Evolutionary conservation across 1,140 invertebrate species (phyloP).

Genomic region (Papilio machaon): DNA sequence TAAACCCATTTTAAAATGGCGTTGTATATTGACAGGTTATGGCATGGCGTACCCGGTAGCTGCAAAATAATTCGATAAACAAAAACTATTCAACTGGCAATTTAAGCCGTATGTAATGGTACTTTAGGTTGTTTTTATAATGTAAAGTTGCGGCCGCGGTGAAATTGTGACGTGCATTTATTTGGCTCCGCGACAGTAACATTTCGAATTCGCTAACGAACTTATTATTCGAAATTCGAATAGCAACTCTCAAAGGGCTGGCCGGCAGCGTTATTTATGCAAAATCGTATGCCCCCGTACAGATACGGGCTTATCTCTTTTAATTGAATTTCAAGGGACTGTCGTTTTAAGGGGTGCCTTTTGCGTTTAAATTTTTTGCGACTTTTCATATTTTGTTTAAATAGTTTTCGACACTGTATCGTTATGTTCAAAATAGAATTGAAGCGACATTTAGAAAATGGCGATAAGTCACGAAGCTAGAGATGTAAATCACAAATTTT

Average conservation of each 20-base stretch:
- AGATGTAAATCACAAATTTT: too few relatives aligned
- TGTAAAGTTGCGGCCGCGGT: slow-evolving; percentile 43
- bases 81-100: slow-evolving; percentile 12
- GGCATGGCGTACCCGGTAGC: slow-evolving; percentile 15
- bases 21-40: slow-evolving; percentile 28
- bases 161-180: slow-evolving; percentile 68
- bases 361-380: not conserved
- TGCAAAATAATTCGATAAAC: slow-evolving; percentile 33
- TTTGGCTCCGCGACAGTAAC: slow-evolving; percentile 64
- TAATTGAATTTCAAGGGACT: slow-evolving; percentile 35
- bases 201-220: slow-evolving; percentile 67
- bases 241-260: slow-evolving; percentile 51
- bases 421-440: not conserved
- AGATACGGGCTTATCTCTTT: slow-evolving; percentile 34
- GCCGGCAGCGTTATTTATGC: slow-evolving; percentile 49
- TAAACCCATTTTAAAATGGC: slow-evolving; percentile 20
- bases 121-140: slow-evolving; percentile 43
- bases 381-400: not conserved
- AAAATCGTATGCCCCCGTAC: slow-evolving; percentile 36
- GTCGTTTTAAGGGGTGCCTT: slow-evolving; percentile 4
- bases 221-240: slow-evolving; percentile 71
- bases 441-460: too few relatives aligned
- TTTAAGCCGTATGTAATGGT: not conserved
- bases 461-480: too few relatives aligned
- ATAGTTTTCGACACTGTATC: not conserved